These are phyloP conservation scores for Drosophila paracracens DNA, from an alignment of 2,888 invertebrate genomes.

Conservation along the genomic window DNA sequence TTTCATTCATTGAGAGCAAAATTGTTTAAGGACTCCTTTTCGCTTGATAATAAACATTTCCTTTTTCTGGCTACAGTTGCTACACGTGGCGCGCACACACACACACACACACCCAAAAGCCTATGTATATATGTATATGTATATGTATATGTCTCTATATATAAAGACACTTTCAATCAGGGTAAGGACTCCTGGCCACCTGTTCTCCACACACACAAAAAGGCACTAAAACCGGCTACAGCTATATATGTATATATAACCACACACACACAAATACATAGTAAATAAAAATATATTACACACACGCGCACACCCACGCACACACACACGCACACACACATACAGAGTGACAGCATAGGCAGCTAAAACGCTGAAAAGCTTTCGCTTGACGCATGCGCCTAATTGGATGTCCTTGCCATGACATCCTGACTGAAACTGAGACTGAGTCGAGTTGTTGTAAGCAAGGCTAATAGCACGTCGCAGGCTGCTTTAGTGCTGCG, in stretches of 20 bases:
- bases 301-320: neutral
- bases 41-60: neutral
- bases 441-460: neutral
- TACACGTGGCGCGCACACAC: slow-evolving; percentile 1
- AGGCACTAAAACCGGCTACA: slow-evolving; percentile 7
- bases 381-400: slow-evolving; percentile 54
- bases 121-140: neutral
- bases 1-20: neutral
- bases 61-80: slow-evolving; percentile 1
- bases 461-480: slow-evolving; percentile 5
- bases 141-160: neutral
- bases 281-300: neutral
- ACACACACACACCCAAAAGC: neutral
- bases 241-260: neutral
- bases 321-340: neutral
- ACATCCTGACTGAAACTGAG: slow-evolving; percentile 33
- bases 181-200: slow-evolving; percentile 8
- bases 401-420: slow-evolving; percentile 62
- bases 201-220: slow-evolving; percentile 11
- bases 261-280: neutral
- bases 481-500: slow-evolving; percentile 11
- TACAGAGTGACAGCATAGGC: neutral
- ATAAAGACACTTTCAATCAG: neutral
- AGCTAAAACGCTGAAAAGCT: slow-evolving; percentile 2
- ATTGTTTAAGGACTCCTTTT: neutral